Evolutionary conservation across 2,797 vertebrate genomes (phyloP).

Genomic region (Botia almorhae): DNA sequence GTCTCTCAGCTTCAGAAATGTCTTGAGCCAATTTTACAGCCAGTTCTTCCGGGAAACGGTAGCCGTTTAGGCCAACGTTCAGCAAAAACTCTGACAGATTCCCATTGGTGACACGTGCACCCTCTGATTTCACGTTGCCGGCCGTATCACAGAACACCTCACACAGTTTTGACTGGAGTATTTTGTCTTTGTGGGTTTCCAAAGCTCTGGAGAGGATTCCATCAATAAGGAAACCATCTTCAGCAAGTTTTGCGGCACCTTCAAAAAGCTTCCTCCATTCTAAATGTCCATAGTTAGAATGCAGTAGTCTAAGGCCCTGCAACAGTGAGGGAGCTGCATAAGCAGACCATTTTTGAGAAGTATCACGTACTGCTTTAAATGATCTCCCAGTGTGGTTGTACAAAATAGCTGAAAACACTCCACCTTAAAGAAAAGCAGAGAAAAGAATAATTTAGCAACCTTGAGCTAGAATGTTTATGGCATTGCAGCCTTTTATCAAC

Average conservation of each 20-base stretch:
- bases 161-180: conserved; percentile 60
- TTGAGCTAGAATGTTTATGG: neutral
- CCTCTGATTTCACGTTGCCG: conserved; percentile 49
- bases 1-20: conserved; percentile 55
- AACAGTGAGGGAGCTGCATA: conserved; percentile 68
- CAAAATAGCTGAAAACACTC: conserved; percentile 71
- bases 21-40: conserved; percentile 63
- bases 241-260: conserved; percentile 61
- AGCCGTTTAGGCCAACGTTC: conserved; percentile 19
- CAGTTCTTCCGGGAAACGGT: conserved; percentile 59
- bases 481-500: conserved; percentile 40
- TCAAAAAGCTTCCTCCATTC: conserved; percentile 68
- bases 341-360: conserved; percentile 51
- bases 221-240: conserved; percentile 72
- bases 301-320: conserved; percentile 65
- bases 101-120: conserved; percentile 56
- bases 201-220: conserved; percentile 67
- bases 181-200: conserved; percentile 53
- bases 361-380: conserved; percentile 63
- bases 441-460: conserved; percentile 17
- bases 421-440: conserved; percentile 61
- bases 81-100: conserved; percentile 63
- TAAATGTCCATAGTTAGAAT: conserved; percentile 62
- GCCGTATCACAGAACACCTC: conserved; percentile 63
- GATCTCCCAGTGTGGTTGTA: conserved; percentile 65